Conservation (phyloP, 2,113 vertebrate species). For the Lepus timidus region DNA sequence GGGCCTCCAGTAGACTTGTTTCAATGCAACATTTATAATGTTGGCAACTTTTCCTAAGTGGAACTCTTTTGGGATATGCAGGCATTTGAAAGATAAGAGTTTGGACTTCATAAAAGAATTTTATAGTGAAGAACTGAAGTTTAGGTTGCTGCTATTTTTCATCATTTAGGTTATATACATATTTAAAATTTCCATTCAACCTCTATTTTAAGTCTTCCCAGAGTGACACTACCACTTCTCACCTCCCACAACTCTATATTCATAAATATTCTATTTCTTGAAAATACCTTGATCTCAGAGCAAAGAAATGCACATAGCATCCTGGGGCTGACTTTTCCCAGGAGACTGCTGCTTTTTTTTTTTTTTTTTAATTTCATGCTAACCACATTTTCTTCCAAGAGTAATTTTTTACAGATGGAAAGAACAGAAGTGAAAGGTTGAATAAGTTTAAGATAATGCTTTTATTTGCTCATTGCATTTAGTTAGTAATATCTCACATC, state of each 20-base stretch:
- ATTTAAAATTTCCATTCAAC: constrained; percentile 44
- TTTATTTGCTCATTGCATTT: constrained; percentile 27
- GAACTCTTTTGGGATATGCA: neutral
- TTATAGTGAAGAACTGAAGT: constrained; percentile 20
- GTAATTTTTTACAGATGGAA: neutral
- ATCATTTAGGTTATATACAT: constrained; percentile 27
- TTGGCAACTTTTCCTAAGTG: neutral
- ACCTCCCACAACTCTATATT: constrained; percentile 35
- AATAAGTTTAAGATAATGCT: constrained; percentile 23
- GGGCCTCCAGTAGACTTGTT: neutral
- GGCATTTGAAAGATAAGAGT: neutral
- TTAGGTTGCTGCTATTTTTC: constrained; percentile 25
- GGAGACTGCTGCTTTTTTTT: neutral
- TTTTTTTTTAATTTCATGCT: neutral
- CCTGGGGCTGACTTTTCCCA: neutral
- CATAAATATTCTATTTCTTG: constrained; percentile 69
- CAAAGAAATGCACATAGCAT: constrained; percentile 56
- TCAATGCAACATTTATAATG: neutral
- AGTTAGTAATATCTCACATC: constrained; percentile 2
- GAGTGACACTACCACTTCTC: neutral
- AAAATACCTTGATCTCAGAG: constrained; percentile 68
- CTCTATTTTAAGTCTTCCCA: constrained; percentile 44
- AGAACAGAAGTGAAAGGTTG: neutral
- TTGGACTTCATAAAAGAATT: neutral
- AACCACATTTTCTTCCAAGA: constrained; percentile 38